Conservation (phyloP, 2,113 vertebrate genomes). For the Nannobrachium achirus region DNA sequence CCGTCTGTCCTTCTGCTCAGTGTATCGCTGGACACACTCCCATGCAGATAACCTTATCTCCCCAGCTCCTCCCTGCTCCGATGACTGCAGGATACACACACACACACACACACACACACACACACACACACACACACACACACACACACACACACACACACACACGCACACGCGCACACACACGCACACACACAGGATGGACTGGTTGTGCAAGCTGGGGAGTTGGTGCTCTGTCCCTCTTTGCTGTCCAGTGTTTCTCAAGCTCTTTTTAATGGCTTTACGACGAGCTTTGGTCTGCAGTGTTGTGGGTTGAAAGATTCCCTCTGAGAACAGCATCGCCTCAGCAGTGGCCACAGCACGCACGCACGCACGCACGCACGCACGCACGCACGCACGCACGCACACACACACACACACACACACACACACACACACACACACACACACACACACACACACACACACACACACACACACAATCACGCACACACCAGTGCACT, state of each 20-base stretch:
- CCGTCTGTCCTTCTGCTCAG: slow-evolving; percentile 50
- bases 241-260: slow-evolving; percentile 18
- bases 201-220: slow-evolving; percentile 1
- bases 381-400: no score
- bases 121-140: slow-evolving; percentile 43
- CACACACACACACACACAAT: no score
- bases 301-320: not conserved
- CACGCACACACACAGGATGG: slow-evolving; percentile 20
- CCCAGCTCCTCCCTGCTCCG: slow-evolving; percentile 34
- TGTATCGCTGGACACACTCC: slow-evolving; percentile 52
- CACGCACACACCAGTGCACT: no score
- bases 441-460: no score
- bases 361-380: no score
- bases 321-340: slow-evolving; percentile 7
- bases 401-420: not conserved
- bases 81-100: slow-evolving; percentile 52
- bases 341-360: slow-evolving; percentile 18
- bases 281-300: slow-evolving; percentile 17
- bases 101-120: slow-evolving; percentile 44
- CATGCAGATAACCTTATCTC: slow-evolving; percentile 66
- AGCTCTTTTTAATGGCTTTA: slow-evolving; percentile 20
- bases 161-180: slow-evolving; percentile 21
- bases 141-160: no score
- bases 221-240: slow-evolving; percentile 31
- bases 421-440: no score